Conservation (phyloP, 2,888 invertebrate genomes). For the Perizoma affinitatum region DNA sequence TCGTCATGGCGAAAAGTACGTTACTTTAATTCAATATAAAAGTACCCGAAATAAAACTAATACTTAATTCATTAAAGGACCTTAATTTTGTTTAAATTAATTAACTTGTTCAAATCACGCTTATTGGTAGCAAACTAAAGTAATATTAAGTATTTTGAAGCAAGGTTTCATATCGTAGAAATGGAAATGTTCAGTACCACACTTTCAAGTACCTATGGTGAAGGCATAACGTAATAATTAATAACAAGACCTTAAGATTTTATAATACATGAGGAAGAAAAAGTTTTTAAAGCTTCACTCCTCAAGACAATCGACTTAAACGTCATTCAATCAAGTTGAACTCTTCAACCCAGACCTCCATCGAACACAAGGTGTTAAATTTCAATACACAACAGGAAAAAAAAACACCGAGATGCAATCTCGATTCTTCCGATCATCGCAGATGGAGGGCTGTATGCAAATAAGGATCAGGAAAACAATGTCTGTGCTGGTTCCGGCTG, state of each 20-base stretch:
- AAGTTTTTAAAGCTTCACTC: not conserved
- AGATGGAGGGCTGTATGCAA: conserved; percentile 73
- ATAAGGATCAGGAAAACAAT: conserved; percentile 72
- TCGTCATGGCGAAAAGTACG: conserved; percentile 66
- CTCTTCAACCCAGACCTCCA: conserved; percentile 51
- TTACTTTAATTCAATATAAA: conserved; percentile 67
- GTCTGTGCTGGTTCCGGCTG: conserved; percentile 64
- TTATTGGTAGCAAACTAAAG: too few species aligned
- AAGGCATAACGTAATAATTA: too few species aligned
- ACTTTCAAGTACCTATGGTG: too few species aligned
- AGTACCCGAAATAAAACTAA: conserved; percentile 51
- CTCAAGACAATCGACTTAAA: conserved; percentile 4
- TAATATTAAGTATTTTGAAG: too few species aligned
- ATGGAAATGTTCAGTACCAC: too few species aligned
- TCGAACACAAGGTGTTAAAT: conserved; percentile 65
- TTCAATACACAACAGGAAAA: conserved; percentile 58
- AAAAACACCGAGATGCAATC: conserved; percentile 59
- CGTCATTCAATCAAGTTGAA: conserved; percentile 16
- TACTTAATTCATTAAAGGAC: conserved; percentile 31
- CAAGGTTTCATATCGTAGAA: too few species aligned
- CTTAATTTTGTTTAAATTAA: too few species aligned
- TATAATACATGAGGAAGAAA: too few species aligned
- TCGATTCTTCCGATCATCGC: conserved; percentile 56
- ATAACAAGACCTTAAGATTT: too few species aligned
- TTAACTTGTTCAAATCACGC: too few species aligned